Base-by-base conservation (phyloP, 1,140 invertebrate genomes). In the Drosophila cardini region DNA sequence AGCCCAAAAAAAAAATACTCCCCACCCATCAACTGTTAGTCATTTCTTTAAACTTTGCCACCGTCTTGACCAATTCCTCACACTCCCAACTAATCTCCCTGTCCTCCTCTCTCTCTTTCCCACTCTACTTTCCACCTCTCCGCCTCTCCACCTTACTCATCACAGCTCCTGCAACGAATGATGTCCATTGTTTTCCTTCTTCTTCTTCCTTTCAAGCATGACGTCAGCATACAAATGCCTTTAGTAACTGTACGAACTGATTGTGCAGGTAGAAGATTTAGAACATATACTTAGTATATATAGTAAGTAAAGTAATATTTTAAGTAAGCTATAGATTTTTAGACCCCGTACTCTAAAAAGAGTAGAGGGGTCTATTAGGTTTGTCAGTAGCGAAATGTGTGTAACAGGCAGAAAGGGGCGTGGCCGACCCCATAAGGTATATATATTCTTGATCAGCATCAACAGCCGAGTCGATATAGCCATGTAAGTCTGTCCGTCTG, bases 31-130 rank as follows among this genome's bases (percentile, higher is more conserved):
- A 72, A 82, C 62, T 58, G 67, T 65, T 52, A 57, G 69, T 74
- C 73, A 71, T 73, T 84, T 70, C 71, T 46, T 65, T 52, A 45
- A 73, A 62, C 50, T 72, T 48, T 56, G 32, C 21, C 36, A 58
- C 32, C 64, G 30, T 36, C 48, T 69, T 62, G 58, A 63, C 50
- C 53, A 62, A 71, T 63, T 73, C 57, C 56, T n/a, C 38, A 16
- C 15, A 18, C 43, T 15, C 21, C 21, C 21, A 26, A 26, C 21
- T 26, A 26, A 26, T 26, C 4, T 5, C 21, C 21, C 1, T 26
- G 4, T 0, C 2, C 9, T 50, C 1, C 30, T n/a, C n/a, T n/a
- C n/a, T n/a, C n/a, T n/a, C 13, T 16, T 9, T 42, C n/a, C 4
- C 50, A 34, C 32, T 10, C 15, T 21, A 8, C 13, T 13, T 55